A percentile compares a stretch with the other conserved stretches of the same genome.
phyloP scores from a whole-genome alignment of 2,888 invertebrate genomes.

The Mycalesis mineus region DNA sequence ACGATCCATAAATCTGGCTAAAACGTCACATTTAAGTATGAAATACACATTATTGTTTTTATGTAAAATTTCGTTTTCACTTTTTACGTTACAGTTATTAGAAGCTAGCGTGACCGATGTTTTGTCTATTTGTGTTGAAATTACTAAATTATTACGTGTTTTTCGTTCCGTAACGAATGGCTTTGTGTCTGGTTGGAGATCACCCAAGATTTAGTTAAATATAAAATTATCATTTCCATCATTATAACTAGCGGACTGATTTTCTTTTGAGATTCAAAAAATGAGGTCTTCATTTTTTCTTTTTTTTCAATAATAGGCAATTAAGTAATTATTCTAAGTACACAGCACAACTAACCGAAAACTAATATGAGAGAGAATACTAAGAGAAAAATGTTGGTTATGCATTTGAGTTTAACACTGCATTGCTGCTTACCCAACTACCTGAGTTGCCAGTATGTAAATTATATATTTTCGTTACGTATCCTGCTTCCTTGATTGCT shows the following conservation, averaged over 20 bases:
- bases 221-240: conserved; percentile 57
- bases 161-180: conserved; percentile 7
- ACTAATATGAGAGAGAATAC: conserved; percentile 66
- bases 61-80: neutral
- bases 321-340: conserved; percentile 62
- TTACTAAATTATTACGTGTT: conserved; percentile 14
- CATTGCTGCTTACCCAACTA: conserved; percentile 14
- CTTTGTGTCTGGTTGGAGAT: conserved; percentile 43
- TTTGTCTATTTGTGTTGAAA: conserved; percentile 4
- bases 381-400: conserved; percentile 57
- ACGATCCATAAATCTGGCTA: neutral
- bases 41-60: neutral
- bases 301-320: conserved; percentile 46
- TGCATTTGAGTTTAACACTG: conserved; percentile 46
- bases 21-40: neutral
- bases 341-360: conserved; percentile 76
- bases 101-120: conserved; percentile 2
- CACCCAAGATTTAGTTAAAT: conserved; percentile 44
- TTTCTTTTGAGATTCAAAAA: conserved; percentile 62
- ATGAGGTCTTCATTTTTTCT: conserved; percentile 51
- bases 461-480: too few relatives aligned
- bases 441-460: too few relatives aligned
- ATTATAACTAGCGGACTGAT: conserved; percentile 70
- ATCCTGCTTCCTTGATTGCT: too few relatives aligned
- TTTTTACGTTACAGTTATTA: neutral